Base-by-base conservation (phyloP, 2,113 vertebrate species). In the Leptodactylus fuscus region DNA sequence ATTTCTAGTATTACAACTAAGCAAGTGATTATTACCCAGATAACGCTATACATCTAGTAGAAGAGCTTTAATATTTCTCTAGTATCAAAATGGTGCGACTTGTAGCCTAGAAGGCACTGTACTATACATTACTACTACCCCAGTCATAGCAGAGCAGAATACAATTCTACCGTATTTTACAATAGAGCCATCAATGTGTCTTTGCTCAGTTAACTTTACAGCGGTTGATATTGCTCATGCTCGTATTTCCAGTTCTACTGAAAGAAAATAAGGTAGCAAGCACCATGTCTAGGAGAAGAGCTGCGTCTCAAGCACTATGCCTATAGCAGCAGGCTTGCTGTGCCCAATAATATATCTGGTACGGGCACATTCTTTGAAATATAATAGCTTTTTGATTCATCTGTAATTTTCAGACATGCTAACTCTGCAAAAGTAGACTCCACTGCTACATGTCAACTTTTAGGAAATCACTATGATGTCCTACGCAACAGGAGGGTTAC, bases 261-360 rank as follows among this genome's bases (percentile, higher is more conserved):
- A 62, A 62, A 29, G 11, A 29, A 58, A 58, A 58, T 24, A 24
- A 58, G n/a, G 55, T 58, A 62, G 58, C 58, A 27, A 4, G 24
- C 58, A 62, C 12, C 58, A 13, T 65, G 27, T 32, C 4, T 4
- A 32, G 13, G 60, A 65, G 60, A 16, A 65, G 60, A 32, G 24
- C 60, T 32, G 15, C 5, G 4, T 32, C 60, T 32, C 29, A 32
- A 16, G 27, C 32, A 32, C 60, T 27, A 4, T 65, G 29, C 12
- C 60, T 65, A 65, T 32, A 65, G 18, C 60, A 65, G 60, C 60
- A 65, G 60, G 60, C 60, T 65, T 65, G 60, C 60, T 65, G 60
- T 15, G 60, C 60, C 60, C 60, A 65, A 32, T 65, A 65, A 32
- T 65, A 65, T 65, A 32, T 8, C 29, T 32, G 60, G 13, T 4